Base-by-base conservation (phyloP, 1,140 invertebrate species). In the Dendroctonus valens region DNA sequence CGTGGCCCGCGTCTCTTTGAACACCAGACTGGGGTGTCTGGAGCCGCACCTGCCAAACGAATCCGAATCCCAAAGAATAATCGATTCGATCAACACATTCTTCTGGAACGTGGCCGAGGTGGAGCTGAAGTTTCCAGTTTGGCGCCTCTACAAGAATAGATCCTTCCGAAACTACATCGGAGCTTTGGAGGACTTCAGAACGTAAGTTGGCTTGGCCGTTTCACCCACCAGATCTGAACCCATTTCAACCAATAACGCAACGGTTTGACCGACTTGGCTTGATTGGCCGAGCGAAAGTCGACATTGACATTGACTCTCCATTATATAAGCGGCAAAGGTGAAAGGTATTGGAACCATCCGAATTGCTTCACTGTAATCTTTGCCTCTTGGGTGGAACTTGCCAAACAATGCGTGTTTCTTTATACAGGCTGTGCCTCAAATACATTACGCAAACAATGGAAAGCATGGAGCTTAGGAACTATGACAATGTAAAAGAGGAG, bases 101-200 rank as follows among this genome's bases (percentile, higher is more conserved):
- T 93, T 94, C 76, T 87, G 87, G 74, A 89, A 89, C 40, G 89
- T 93, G 3, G 87, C 89, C 0, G 84, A 88, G 66, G 81, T 93
- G 7, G 91, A 93, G 79, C 77, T 92, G 8, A 88, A 90, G 61
- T 85, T 91, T 69, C 91, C 91, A 0, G 78, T 93, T 49, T 94
- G 92, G 92, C 86, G 89, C 71, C 65, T 91, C 5, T 90, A 90
- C 73, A 81, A 84, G n/a, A 93, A 91, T 0, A 83, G 85, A 40
- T 83, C 88, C 0, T 93, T 91, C 81, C 81, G 83, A 65, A 85
- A 89, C 61, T 91, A 91, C 68, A 85, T 90, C 7, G 80, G 84
- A 42, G 86, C 91, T 2, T 81, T 93, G 39, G 89, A 92, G 70
- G 84, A 83, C 65, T 88, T 88, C 72, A 81, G 83, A 71, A 85